Evolutionary conservation across 2,888 invertebrate species (phyloP).

Genomic region (Eupithecia subumbrata): DNA sequence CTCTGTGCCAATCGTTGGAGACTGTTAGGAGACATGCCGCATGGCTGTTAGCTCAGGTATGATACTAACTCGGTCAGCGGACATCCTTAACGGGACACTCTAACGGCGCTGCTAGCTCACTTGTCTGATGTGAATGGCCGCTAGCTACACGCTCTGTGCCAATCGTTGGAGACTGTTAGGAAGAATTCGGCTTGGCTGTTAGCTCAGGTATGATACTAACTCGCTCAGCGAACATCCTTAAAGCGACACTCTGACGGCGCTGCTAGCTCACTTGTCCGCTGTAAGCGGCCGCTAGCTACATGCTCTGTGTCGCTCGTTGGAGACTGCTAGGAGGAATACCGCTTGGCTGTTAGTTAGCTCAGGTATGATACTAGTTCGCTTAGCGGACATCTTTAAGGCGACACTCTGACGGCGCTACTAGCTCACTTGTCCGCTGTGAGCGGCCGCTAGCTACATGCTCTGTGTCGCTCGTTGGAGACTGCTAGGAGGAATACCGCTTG

Average conservation of each 20-base stretch:
- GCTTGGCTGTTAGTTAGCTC: constrained; percentile 60
- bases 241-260: constrained; percentile 55
- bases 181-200: too few relatives aligned
- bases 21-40: constrained; percentile 44
- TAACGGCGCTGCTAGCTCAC: too few relatives aligned
- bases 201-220: constrained; percentile 35
- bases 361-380: constrained; percentile 53
- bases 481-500: constrained; percentile 49
- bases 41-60: constrained; percentile 60
- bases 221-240: constrained; percentile 59
- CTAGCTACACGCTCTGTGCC: too few relatives aligned
- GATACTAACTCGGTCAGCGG: too few relatives aligned
- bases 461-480: constrained; percentile 41
- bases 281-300: constrained; percentile 38
- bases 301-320: constrained; percentile 40
- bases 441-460: constrained; percentile 37
- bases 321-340: constrained; percentile 40
- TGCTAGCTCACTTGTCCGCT: constrained; percentile 52
- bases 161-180: too few relatives aligned
- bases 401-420: constrained; percentile 55
- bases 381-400: constrained; percentile 59
- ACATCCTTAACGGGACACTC: too few relatives aligned
- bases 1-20: constrained; percentile 40
- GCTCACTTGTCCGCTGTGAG: constrained; percentile 46
- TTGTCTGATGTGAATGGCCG: too few relatives aligned